Conservation (phyloP, 2,888 invertebrate genomes). For the Xylota segnis region DNA sequence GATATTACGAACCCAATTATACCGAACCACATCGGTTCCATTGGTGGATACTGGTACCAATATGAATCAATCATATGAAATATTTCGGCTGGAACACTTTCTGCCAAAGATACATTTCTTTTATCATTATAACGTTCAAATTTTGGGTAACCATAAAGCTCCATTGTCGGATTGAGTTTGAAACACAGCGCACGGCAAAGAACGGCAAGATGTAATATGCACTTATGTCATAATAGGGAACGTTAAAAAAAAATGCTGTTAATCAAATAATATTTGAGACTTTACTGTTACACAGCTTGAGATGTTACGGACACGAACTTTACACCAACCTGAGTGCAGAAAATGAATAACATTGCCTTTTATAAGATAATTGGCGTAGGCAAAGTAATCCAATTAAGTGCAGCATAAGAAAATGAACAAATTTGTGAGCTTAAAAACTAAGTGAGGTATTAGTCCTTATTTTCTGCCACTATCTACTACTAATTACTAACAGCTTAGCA, state of each 20-base stretch:
- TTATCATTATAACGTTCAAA: constrained; percentile 39
- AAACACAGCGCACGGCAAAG: not conserved
- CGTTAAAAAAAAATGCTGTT: not conserved
- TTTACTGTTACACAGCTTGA: not conserved
- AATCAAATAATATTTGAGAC: not conserved
- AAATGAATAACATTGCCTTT: constrained; percentile 25
- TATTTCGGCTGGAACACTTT: constrained; percentile 89
- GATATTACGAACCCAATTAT: constrained; percentile 88
- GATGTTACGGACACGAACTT: constrained; percentile 11
- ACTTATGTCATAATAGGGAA: constrained; percentile 11
- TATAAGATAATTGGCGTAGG: constrained; percentile 29
- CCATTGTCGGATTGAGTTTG: constrained; percentile 11
- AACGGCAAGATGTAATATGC: not conserved
- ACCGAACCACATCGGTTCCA: constrained; percentile 87
- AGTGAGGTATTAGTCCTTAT: constrained; percentile 24
- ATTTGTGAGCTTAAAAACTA: constrained; percentile 18
- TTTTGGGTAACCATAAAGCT: constrained; percentile 33
- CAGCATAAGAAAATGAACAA: constrained; percentile 6
- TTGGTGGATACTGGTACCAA: constrained; percentile 87
- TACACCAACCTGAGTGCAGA: constrained; percentile 8
- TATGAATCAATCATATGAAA: constrained; percentile 88
- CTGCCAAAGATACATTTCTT: constrained; percentile 88
- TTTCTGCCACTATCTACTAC: constrained; percentile 10
- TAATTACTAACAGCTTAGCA: constrained; percentile 18
- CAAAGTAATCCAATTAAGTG: constrained; percentile 25